Conservation (phyloP, 1,140 invertebrate genomes). For the Penaeus chinensis region DNA sequence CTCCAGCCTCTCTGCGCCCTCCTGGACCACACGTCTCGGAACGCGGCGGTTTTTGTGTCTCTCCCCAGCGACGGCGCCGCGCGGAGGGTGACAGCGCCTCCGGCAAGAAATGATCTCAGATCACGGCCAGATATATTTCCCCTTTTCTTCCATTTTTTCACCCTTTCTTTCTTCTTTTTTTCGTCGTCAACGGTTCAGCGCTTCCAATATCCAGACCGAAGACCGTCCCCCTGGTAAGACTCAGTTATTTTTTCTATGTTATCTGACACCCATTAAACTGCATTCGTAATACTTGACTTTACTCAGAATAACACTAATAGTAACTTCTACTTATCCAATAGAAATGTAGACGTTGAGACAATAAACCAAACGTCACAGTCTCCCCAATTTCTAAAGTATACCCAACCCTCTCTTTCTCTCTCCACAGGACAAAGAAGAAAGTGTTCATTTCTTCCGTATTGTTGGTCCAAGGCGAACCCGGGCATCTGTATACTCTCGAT, state of each 20-base stretch:
- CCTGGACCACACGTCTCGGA: neutral
- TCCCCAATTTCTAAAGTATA: neutral
- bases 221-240: neutral
- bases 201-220: neutral
- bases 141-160: no score
- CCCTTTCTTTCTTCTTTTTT: neutral
- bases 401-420: neutral
- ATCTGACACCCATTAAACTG: neutral
- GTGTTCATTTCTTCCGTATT: conserved; percentile 37
- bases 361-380: neutral
- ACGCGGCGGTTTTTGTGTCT: neutral
- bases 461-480: conserved; percentile 18
- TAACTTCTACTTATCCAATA: neutral
- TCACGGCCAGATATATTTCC: no score
- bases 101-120: no score
- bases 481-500: no score
- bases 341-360: neutral
- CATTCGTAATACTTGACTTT: neutral
- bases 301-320: neutral
- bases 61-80: neutral
- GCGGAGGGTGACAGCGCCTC: neutral
- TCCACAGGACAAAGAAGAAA: conserved; percentile 46
- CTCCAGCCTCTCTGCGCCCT: neutral
- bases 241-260: neutral
- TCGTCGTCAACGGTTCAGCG: neutral